Evolutionary conservation across 2,888 invertebrate species (phyloP).

Genomic region (Escarpia spicata): DNA sequence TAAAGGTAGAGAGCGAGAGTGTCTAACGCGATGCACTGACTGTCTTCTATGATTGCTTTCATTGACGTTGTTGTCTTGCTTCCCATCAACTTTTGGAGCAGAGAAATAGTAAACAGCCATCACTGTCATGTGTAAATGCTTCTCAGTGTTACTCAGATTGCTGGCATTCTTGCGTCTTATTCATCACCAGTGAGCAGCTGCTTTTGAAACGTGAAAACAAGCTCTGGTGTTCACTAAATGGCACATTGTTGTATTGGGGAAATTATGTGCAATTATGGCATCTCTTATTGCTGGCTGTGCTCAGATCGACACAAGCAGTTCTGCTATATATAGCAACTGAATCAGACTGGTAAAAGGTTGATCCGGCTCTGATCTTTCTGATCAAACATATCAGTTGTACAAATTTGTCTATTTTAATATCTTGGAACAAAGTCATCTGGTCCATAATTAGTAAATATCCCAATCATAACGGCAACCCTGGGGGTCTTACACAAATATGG

Average conservation of each 20-base stretch:
- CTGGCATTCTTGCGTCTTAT: neutral
- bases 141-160: neutral
- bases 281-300: neutral
- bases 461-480: neutral
- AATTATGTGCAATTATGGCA: neutral
- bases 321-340: neutral
- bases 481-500: neutral
- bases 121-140: neutral
- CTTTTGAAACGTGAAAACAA: neutral
- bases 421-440: neutral
- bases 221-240: neutral
- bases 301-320: neutral
- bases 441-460: neutral
- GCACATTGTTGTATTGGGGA: neutral
- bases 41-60: neutral
- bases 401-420: neutral
- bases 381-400: conserved; percentile 1
- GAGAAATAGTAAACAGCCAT: conserved; percentile 2
- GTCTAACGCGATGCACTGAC: neutral
- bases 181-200: neutral
- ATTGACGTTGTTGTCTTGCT: neutral
- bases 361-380: neutral
- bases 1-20: neutral
- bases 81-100: neutral
- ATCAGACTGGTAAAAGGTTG: neutral